Conservation (phyloP, 1,140 invertebrate genomes). For the Lycorma delicatula region DNA sequence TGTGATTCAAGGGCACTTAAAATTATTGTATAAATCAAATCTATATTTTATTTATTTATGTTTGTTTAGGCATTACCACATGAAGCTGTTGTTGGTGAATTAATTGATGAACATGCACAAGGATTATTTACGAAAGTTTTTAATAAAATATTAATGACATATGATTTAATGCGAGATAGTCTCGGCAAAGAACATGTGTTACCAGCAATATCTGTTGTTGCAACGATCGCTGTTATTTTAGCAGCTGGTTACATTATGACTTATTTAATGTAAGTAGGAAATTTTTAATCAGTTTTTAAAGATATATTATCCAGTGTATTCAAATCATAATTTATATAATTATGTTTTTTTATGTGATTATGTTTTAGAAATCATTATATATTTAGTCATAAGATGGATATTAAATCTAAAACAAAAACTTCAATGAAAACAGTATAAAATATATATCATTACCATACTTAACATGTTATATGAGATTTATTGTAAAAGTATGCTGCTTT, state of each 20-base stretch:
- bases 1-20: too few species aligned
- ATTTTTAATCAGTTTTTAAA: background rate
- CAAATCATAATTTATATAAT: slow-evolving; percentile 6
- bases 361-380: too few species aligned
- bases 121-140: slow-evolving; percentile 63
- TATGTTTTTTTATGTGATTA: background rate
- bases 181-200: slow-evolving; percentile 73
- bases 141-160: slow-evolving; percentile 54
- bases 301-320: too few species aligned
- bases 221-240: slow-evolving; percentile 71
- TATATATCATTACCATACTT: too few species aligned
- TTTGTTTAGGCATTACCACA: slow-evolving; percentile 50
- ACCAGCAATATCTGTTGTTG: slow-evolving; percentile 69
- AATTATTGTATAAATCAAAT: too few species aligned
- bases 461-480: too few species aligned
- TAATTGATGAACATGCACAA: slow-evolving; percentile 45
- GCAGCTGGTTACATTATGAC: slow-evolving; percentile 80
- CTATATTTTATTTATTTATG: too few species aligned
- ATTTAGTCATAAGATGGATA: too few species aligned
- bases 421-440: too few species aligned
- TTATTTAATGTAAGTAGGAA: slow-evolving; percentile 66
- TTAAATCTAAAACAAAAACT: too few species aligned
- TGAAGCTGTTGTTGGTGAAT: slow-evolving; percentile 49
- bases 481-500: too few species aligned
- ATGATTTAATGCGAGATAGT: slow-evolving; percentile 64